Evolutionary conservation across 1,140 invertebrate genomes (phyloP).

Genomic region (Ooceraea biroi): DNA sequence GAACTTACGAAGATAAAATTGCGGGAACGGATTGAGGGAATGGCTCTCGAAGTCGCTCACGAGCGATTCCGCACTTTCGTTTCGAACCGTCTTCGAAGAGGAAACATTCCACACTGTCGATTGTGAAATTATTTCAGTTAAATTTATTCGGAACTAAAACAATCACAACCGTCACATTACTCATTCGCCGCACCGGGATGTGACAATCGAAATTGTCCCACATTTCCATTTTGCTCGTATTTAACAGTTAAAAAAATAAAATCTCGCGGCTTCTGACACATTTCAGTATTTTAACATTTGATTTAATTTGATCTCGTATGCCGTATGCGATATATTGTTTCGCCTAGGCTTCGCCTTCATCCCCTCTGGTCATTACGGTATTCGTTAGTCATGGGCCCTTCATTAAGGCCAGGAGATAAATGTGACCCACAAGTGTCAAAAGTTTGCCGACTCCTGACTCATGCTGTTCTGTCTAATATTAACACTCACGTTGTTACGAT

Average conservation of each 20-base stretch:
- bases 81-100: not conserved
- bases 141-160: slow-evolving; percentile 4
- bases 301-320: slow-evolving; percentile 12
- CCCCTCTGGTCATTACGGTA: slow-evolving; percentile 21
- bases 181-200: not conserved
- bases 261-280: no score
- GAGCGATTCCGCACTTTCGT: not conserved
- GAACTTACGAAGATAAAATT: not conserved
- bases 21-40: not conserved
- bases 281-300: no score
- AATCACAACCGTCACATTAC: slow-evolving; percentile 4
- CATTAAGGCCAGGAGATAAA: slow-evolving; percentile 54
- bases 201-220: slow-evolving; percentile 21
- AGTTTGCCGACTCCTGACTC: slow-evolving; percentile 42
- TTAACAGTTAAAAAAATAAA: no score
- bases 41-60: not conserved
- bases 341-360: not conserved
- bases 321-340: slow-evolving; percentile 6
- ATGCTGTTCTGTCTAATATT: slow-evolving; percentile 39
- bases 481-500: slow-evolving; percentile 40
- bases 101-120: not conserved
- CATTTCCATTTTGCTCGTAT: not conserved
- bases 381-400: slow-evolving; percentile 43
- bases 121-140: not conserved
- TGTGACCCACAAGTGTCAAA: slow-evolving; percentile 50